A percentile compares a stretch with the other conserved stretches of the same genome.
Evolutionary conservation across 2,113 vertebrate species (phyloP).

Genomic region (Corapipo altera): DNA sequence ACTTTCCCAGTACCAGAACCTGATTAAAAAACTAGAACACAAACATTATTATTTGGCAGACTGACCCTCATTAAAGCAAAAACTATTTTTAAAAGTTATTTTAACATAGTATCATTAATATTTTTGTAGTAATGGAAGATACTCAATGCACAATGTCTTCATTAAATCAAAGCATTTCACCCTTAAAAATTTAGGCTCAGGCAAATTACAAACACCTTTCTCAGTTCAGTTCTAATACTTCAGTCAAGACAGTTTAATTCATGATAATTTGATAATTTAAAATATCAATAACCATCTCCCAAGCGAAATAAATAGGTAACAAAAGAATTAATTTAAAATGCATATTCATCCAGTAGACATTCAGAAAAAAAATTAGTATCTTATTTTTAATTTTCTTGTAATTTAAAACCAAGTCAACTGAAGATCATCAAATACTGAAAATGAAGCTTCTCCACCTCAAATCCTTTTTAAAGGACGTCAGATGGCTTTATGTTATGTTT

Average conservation of each 20-base stretch:
- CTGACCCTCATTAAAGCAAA: background rate
- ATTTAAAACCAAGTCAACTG: background rate
- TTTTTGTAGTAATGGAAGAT: background rate
- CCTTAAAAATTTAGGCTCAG: background rate
- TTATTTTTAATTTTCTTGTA: background rate
- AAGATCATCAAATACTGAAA: background rate
- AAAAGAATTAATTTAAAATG: background rate
- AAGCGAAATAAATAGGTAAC: background rate
- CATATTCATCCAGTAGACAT: background rate
- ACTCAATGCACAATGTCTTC: background rate
- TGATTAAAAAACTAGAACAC: slow-evolving; percentile 96
- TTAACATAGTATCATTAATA: background rate
- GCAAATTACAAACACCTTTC: background rate
- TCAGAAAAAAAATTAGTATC: background rate
- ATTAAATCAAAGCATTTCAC: background rate
- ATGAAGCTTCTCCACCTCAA: background rate
- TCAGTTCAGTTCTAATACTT: background rate
- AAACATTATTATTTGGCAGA: background rate
- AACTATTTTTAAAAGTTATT: background rate
- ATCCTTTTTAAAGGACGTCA: background rate
- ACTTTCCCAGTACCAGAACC: slow-evolving; percentile 97
- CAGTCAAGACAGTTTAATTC: background rate
- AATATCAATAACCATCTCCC: background rate
- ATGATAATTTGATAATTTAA: background rate
- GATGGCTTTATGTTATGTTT: background rate